Percentiles rank a stretch among this genome's conserved stretches.
Conservation (phyloP, 2,797 vertebrate species). For the Tachyglossus aculeatus region DNA sequence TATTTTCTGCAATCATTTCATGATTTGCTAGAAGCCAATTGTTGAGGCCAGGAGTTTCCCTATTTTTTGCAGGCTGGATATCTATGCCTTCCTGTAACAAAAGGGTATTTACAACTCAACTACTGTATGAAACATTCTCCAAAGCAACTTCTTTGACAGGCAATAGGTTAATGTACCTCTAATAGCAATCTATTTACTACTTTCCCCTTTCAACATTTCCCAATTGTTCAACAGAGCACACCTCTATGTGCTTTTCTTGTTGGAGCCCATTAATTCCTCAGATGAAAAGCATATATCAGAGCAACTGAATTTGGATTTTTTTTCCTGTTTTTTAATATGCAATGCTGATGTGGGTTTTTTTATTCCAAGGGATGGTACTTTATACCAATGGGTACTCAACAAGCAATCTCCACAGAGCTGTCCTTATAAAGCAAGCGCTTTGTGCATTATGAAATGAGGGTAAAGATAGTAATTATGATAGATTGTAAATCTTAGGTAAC, state of each 20-base stretch:
- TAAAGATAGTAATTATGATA: conserved; percentile 67
- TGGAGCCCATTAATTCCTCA: conserved; percentile 28
- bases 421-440: conserved; percentile 68
- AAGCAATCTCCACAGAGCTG: conserved; percentile 60
- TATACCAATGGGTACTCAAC: conserved; percentile 59
- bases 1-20: conserved; percentile 75
- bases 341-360: conserved; percentile 54
- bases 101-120: conserved; percentile 32
- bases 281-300: conserved; percentile 17
- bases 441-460: conserved; percentile 66
- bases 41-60: conserved; percentile 55
- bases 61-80: conserved; percentile 47
- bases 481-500: conserved; percentile 74
- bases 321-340: conserved; percentile 32
- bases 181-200: background rate
- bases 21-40: conserved; percentile 67
- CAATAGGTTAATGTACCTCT: conserved; percentile 35
- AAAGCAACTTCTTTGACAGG: conserved; percentile 54
- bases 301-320: conserved; percentile 42
- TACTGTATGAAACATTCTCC: conserved; percentile 46
- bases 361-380: conserved; percentile 64
- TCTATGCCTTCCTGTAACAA: conserved; percentile 37
- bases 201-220: conserved; percentile 13
- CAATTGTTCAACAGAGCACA: background rate
- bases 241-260: background rate